Evolutionary conservation across 2,113 vertebrate species (phyloP), one percentile per base, ranked within the genome.

Genomic region (Seriola dumerili): DNA sequence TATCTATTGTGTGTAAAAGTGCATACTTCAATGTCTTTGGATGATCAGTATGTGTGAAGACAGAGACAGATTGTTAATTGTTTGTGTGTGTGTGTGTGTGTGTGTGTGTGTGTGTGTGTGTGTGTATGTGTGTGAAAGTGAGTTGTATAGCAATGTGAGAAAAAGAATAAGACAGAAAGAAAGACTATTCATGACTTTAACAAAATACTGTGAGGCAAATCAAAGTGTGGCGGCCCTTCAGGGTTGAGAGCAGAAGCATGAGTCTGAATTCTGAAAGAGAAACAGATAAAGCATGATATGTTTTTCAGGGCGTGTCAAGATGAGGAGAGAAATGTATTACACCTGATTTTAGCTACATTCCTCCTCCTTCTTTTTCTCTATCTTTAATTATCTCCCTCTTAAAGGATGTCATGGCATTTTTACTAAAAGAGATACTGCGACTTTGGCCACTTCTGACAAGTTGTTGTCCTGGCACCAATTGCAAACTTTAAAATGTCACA

Each of bases 401-500:
- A 54, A 32, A 80, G 19, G 23, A 58, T 61, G 63, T 58, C 12
- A 29, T 70, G 23, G 5, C 55, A 40, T 72, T 87, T 63, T 64
- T 38, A 54, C 23, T 19, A 13, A 75, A 70, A 55, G 23, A 10
- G 40, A 78, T 59, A 64, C 58, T 58, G 64, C 75, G 80, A 78
- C 72, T 91, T 89, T 67, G 78, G 82, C 74, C 82, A 82, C 80
- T 83, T 85, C 75, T 66, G 75, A 72, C 64, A 81, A 85, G 81
- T 86, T 89, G 83, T 84, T 87, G 82, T 79, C 80, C 84, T 82
- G 69, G 65, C 63, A 78, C 63, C 64, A 52, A 64, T 32, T 62
- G 29, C n/a, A 48, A 85, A 42, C 55, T 87, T 88, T 82, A 61
- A 86, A 88, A 92, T 89, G 80, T 85, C 87, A 90, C 23, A 2